Evolutionary conservation across 2,113 vertebrate genomes (phyloP).

Genomic region (Megaceryle torquata): DNA sequence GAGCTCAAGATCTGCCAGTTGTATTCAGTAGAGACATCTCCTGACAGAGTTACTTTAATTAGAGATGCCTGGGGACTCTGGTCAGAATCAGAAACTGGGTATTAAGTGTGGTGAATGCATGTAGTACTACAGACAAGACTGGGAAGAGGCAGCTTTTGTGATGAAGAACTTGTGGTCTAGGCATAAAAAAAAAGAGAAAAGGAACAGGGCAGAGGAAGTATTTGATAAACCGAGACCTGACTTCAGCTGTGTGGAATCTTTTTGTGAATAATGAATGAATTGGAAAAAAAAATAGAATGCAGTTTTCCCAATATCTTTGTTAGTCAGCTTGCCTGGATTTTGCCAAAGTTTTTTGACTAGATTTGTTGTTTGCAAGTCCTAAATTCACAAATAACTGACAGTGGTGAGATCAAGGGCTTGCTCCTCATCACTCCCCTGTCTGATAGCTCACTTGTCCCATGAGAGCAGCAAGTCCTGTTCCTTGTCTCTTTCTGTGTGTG

Average conservation of each 20-base stretch:
- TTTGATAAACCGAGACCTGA: not conserved
- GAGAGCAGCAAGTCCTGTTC: not conserved
- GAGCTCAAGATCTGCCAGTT: not conserved
- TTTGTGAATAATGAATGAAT: not conserved
- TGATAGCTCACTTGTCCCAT: rapidly evolving
- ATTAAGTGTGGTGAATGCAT: not conserved
- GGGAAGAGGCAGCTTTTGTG: not conserved
- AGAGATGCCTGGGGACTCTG: not conserved
- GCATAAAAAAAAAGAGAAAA: not conserved
- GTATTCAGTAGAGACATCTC: not conserved
- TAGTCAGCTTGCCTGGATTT: not conserved
- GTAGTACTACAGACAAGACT: not conserved
- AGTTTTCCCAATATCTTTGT: not conserved
- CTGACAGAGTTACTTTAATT: not conserved
- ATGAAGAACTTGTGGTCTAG: not conserved
- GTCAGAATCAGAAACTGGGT: not conserved
- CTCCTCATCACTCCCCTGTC: not conserved
- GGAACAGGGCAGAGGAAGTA: not conserved
- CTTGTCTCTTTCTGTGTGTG: not conserved
- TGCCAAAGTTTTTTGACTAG: not conserved
- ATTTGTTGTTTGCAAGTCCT: not conserved
- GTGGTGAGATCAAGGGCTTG: not conserved
- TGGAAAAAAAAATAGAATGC: not conserved
- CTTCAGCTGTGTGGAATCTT: not conserved
- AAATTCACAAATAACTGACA: not conserved